Evolutionary conservation across 1,140 invertebrate species (phyloP).

Genomic region (Drosophila insularis): DNA sequence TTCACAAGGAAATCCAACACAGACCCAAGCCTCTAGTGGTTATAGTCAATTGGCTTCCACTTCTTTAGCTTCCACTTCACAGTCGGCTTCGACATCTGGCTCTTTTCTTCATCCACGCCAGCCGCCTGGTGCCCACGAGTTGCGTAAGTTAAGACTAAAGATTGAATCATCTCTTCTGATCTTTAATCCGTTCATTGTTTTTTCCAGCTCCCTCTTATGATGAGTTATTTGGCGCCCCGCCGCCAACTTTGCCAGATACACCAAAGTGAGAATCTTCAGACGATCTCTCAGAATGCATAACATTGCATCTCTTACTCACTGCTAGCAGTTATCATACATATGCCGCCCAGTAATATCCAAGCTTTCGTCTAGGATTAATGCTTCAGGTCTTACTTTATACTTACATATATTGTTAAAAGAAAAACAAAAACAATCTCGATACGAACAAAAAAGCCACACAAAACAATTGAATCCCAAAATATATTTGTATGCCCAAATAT

Average conservation of each 20-base stretch:
- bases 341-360: conserved; percentile 73
- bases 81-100: conserved; percentile 34
- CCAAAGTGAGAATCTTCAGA: conserved; percentile 46
- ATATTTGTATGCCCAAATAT: conserved; percentile 1
- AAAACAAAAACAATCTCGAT: conserved; percentile 28
- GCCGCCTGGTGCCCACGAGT: conserved; percentile 56
- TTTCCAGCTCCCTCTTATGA: conserved; percentile 74
- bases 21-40: not conserved
- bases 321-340: conserved; percentile 28
- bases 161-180: not conserved
- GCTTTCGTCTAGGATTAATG: conserved; percentile 62
- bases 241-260: conserved; percentile 58
- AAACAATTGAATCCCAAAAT: not conserved
- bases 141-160: conserved; percentile 56
- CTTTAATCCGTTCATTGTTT: not conserved
- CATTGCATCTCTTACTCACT: not conserved
- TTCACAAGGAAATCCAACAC: conserved; percentile 28
- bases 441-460: conserved; percentile 11
- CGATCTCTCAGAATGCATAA: not conserved
- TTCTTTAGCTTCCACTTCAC: conserved; percentile 51
- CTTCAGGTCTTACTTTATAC: conserved; percentile 68
- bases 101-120: conserved; percentile 44
- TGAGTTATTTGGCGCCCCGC: conserved; percentile 73
- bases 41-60: conserved; percentile 69
- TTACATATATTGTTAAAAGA: conserved; percentile 25